Evolutionary conservation across 2,888 invertebrate genomes (phyloP), one percentile per base, ranked within the genome.

Genomic region (Pocota personata): DNA sequence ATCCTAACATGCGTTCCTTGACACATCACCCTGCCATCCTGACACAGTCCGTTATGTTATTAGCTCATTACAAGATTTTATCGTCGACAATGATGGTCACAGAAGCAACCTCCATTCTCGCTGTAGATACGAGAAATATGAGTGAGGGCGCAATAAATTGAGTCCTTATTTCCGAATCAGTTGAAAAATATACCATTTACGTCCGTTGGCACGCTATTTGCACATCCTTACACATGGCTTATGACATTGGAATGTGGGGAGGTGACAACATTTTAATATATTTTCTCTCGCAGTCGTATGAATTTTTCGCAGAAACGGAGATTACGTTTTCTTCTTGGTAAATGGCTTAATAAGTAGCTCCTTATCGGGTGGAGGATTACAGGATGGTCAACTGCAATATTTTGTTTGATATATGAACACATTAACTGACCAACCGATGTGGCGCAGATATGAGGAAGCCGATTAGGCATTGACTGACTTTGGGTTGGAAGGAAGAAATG

Each of bases 81-180:
- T 86, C 86, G 67, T 67, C 57, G 24, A 21, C 62, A 10, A 75
- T 75, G 84, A 71, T 79, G 79, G 79, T 27, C 79, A 79, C 27
- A 40, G 69, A 50, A 84, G 80, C 75, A 80, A 84, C 62, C 79
- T 50, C 6, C 57, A 62, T 35, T 71, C 55, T 40, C 10, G 32
- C n/a, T 67, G 48, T 40, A 72, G 67, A 72, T 83, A 69, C 67
- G 62, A 73, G 66, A 82, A 77, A 72, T 87, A 87, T 87, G 87
- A 82, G 62, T 78, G 73, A 78, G 87, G 50, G 57, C 50, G 77
- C 87, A 87, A 87, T 87, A 87, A 87, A 87, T 87, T 82, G 87
- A 87, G 87, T 82, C 82, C 87, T 87, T 87, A 87, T 87, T 87
- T 87, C 87, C 87, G 87, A 87, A 87, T 87, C 87, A 87, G 87